Conservation (phyloP, 2,888 invertebrate genomes). For the Brachypterus glaber region DNA sequence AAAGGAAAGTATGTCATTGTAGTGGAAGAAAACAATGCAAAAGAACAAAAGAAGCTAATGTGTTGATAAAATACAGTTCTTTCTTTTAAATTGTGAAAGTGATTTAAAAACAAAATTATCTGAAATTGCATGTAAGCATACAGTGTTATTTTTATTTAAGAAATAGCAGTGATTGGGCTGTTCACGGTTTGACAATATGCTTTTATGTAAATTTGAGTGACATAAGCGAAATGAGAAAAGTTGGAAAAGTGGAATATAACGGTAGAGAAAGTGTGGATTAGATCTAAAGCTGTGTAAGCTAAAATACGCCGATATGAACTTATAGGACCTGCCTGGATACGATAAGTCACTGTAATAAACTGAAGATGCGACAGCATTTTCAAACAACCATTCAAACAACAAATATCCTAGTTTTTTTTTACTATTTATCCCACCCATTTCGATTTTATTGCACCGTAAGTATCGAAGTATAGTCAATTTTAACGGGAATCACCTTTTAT, state of each 20-base stretch:
- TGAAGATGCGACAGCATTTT: constrained; percentile 25
- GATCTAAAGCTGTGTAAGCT: constrained; percentile 31
- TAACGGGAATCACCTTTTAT: too few relatives aligned
- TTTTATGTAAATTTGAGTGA: constrained; percentile 24
- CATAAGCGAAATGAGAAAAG: constrained; percentile 31
- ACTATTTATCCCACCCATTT: too few relatives aligned
- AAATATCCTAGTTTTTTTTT: constrained; percentile 11
- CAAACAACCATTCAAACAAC: constrained; percentile 18
- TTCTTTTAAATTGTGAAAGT: not conserved
- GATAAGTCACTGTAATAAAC: constrained; percentile 32
- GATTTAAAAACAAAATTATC: not conserved
- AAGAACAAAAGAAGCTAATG: too few relatives aligned
- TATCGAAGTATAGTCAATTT: too few relatives aligned
- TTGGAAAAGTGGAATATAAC: constrained; percentile 30
- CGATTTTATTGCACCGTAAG: too few relatives aligned
- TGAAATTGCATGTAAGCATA: not conserved
- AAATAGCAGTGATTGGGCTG: constrained; percentile 19
- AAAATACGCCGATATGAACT: constrained; percentile 31
- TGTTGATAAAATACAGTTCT: too few relatives aligned
- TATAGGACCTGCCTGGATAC: constrained; percentile 29
- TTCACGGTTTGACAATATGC: constrained; percentile 22
- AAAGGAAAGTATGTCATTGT: too few relatives aligned
- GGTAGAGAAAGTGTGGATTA: constrained; percentile 31
- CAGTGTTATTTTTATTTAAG: constrained; percentile 13
- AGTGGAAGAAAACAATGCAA: too few relatives aligned